Evolutionary conservation across 2,797 vertebrate genomes (phyloP), one percentile per base, ranked within the genome.

Genomic region (Chiloscyllium punctatum): DNA sequence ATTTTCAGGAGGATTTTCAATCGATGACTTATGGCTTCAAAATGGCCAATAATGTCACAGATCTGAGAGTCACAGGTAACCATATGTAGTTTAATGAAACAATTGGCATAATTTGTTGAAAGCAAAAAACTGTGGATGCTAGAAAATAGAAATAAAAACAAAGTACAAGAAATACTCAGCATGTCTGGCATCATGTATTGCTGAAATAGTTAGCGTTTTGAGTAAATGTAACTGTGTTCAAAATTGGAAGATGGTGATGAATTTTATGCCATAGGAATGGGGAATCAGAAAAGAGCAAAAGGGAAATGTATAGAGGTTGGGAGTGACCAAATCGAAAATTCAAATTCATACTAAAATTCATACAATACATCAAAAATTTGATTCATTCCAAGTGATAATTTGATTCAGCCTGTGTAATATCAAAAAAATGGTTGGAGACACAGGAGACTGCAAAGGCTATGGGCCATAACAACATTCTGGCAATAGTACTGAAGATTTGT

Each of bases 11-110:
- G 97, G 99, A 99, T 97, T 99, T 99, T 97, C 99, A 99, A 96
- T 99, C 99, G 88, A 99, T 99, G 99, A 99, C 99, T 2, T 99
- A 99, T 0, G 99, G 99, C 96, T 99, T 99, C 97, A 99, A 99
- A 97, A 99, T 99, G 99, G 99, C 99, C 94, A 99, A 99, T 97
- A 99, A 98, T 96, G 99, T 99, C 92, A 99, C 99, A 96, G 99
- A 99, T 97, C 98, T 99, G 96, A 98, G 99, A 96, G 99, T 99
- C 96, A 99, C 99, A 98, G 99, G 99, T 99, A 98, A 96, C 82
- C 23, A 79, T 96, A 95, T 15, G 25, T 95, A 88, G 57, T 37
- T n/a, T 16, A 37, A 88, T 74, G 62, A 48, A 13, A n/a, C 57
- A 16, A 51, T 48, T 33, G 51, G 16, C 69, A 95, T 77, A 51